A percentile compares a stretch with the other conserved stretches of the same genome.
Conservation (phyloP, 2,113 vertebrate genomes). For the Chinchilla lanigera region DNA sequence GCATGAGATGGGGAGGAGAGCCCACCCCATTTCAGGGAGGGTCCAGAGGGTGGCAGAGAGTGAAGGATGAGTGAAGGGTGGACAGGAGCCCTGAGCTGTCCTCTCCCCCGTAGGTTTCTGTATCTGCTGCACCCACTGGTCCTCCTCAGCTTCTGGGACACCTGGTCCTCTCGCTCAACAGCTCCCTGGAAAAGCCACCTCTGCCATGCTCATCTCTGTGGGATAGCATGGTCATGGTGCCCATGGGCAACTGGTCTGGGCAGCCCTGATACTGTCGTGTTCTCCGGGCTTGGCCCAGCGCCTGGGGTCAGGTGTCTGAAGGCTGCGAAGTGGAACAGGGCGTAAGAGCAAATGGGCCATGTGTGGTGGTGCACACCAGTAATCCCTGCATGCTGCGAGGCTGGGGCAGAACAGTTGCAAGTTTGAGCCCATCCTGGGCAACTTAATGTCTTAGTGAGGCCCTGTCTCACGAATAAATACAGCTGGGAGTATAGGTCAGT, state of each 20-base stretch:
- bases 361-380: not conserved
- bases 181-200: accelerated
- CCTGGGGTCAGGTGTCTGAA: not conserved
- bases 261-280: accelerated
- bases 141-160: not conserved
- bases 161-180: accelerated
- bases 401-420: not conserved
- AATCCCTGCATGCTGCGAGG: not conserved
- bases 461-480: not conserved
- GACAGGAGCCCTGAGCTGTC: too few relatives aligned
- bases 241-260: too few relatives aligned
- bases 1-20: not conserved
- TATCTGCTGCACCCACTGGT: not conserved
- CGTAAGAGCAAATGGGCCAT: not conserved
- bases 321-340: not conserved
- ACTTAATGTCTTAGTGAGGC: not conserved
- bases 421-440: not conserved
- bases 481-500: not conserved
- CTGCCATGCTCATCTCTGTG: accelerated
- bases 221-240: not conserved
- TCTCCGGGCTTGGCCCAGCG: not conserved
- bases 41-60: not conserved
- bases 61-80: not conserved
- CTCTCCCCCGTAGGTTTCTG: not conserved
- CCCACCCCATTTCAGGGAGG: not conserved